Evolutionary conservation across 2,113 vertebrate genomes (phyloP), one percentile per base, ranked within the genome.

Genomic region (Microcebus tavaratra): DNA sequence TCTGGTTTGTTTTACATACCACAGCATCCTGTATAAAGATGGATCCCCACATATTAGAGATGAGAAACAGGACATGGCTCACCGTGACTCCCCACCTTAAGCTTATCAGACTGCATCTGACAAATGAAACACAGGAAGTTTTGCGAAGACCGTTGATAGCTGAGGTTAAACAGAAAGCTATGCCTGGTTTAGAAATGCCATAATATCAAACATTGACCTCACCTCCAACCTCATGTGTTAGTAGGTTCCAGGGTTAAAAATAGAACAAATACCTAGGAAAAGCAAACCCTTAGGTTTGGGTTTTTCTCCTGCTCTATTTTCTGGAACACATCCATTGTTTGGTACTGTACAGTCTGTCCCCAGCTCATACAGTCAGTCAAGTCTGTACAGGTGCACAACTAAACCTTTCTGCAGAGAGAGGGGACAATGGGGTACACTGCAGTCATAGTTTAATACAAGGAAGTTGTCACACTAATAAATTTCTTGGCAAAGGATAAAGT

Each of bases 81-180:
- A 20, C 21, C 12, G 9, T 86, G 68, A 79, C 90, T 55, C 39
- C n/a, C 27, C 72, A 85, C 48, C 34, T 68, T 15, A 59, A 18
- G 70, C 53, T 95, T 72, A 87, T 82, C 72, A 25, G 59, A 79
- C 4, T 65, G 8, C 45, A 91, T 76, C 80, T 55, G 25, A 78
- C 48, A 81, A 88, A 25, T 57, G 73, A 90, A 92, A 78, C 78
- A 91, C 94, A 96, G 89, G 91, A 98, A 95, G 68, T 65, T 72
- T 88, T 88, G 29, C 75, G 87, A 79, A 88, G 86, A 50, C 91
- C 36, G 31, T 42, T 59, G 68, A 42, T 48, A 31, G 36, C 36
- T 90, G 53, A 55, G 84, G 84, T 81, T 75, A 87, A 89, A 59
- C 8, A 92, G 50, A n/a, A 87, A 93, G 42, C 18, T 82, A 29